These are phyloP conservation scores for Zeugodacus cucurbitae DNA, from an alignment of 1,140 invertebrate genomes.

Conservation along the genomic window DNA sequence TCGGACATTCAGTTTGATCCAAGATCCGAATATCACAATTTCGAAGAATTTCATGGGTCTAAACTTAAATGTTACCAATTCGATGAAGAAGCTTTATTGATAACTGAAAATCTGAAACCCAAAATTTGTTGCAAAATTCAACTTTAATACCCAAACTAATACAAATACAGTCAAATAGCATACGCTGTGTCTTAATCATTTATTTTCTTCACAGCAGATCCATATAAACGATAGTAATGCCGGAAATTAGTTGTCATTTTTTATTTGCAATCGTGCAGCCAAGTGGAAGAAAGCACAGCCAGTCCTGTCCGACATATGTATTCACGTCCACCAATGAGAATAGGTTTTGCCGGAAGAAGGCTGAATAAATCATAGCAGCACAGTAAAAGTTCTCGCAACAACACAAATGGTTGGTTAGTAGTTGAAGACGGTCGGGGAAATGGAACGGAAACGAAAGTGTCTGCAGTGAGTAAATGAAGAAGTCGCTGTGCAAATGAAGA, in stretches of 20 bases:
- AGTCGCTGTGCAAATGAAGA: not conserved
- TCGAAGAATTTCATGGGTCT: too few species aligned
- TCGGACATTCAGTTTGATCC: too few species aligned
- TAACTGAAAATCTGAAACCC: too few species aligned
- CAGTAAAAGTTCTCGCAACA: not conserved
- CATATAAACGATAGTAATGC: not conserved
- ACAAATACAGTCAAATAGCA: not conserved
- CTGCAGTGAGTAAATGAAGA: not conserved
- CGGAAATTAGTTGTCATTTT: constrained; percentile 28
- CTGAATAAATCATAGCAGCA: constrained; percentile 13
- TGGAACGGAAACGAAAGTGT: not conserved
- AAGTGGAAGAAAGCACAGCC: not conserved
- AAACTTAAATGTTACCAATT: too few species aligned
- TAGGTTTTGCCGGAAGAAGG: not conserved
- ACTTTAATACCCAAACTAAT: not conserved
- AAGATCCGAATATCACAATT: too few species aligned
- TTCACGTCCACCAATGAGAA: not conserved
- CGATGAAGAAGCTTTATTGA: too few species aligned
- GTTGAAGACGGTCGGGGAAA: not conserved
- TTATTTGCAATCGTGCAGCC: not conserved
- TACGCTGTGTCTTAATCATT: not conserved
- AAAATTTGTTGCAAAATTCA: too few species aligned
- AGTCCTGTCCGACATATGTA: not conserved
- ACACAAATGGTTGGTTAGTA: not conserved
- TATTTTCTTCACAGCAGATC: not conserved